Base-by-base conservation (phyloP, 2,888 invertebrate species). In the Drosophila stalkeri region DNA sequence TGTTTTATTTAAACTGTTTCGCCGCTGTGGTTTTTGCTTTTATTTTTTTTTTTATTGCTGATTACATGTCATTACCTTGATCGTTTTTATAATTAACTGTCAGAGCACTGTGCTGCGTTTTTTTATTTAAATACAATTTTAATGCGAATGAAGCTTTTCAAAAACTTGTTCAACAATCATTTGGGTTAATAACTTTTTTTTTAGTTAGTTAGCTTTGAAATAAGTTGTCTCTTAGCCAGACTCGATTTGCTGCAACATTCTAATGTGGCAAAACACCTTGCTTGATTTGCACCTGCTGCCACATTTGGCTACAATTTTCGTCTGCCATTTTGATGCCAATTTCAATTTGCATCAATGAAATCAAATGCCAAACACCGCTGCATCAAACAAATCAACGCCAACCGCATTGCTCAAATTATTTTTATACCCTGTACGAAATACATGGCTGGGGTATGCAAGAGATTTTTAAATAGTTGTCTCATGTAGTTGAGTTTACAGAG, bases 51-150 rank as follows among this genome's bases (percentile, higher is more conserved):
- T 27, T 52, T 44, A 46, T 46, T 62, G 54, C 60, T 80, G 78
- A 78, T 80, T 82, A 76, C 72, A 57, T 63, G 77, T 54, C 66
- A 86, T 85, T 85, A 84, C 80, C 87, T 87, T 87, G 85, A 82
- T 87, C 72, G 68, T 62, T 77, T 82, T 82, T 73, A 78, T 78
- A 87, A 82, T 87, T 84, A 82, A 84, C 78, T 80, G 75, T 65
- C 72, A 71, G 74, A 71, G 74, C 73, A 76, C 75, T 67, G 27
- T 31, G 49, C 64, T 63, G 55, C 33, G 46, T 44, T 49, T 39
- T 39, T 31, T 49, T n/a, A 66, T 65, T 55, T 64, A 55, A 63
- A 69, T 56, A 62, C 56, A 54, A 18, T 47, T 64, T 63, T 57
- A 47, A 41, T 68, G 60, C 49, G 23, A 56, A 27, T 43, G 35